Base-by-base conservation (phyloP, 2,797 vertebrate species). In the Prionace glauca region DNA sequence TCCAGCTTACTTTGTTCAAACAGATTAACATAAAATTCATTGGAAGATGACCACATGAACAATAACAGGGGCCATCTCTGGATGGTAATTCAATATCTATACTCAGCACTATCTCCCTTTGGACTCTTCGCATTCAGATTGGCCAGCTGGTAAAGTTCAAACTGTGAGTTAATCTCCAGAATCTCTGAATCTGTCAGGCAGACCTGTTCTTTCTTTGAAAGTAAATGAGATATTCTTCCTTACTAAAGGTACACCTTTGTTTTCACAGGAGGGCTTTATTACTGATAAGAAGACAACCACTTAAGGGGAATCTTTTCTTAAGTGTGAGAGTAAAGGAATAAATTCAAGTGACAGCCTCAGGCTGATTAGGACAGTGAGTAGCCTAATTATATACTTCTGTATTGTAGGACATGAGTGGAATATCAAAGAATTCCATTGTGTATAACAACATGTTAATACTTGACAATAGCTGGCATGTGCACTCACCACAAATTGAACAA, bases 111-210 rank as follows among this genome's bases (percentile, higher is more conserved):
- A 60, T 60, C 29, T 90, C 87, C 45, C 87, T 90, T 62, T 29
- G 87, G 87, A 90, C 56, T 5, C 56, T 60, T 62, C 56, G 56
- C 87, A 90, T 18, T 60, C 50, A 18, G 29, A 3, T 90, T 90
- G 87, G 87, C 88, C 88, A 91, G 88, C 88, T 91, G 88, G 56
- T 62, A 91, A 91, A 91, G 88, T 65, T 91, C 88, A 91, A 91
- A 29, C 62, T n/a, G 32, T 32, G 60, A 65, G 60, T 91, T 62
- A 91, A 91, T 91, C 88, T 91, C 56, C 60, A 91, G 60, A 18
- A 65, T n/a, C 56, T 91, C 88, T 62, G 88, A 91, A 91, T 65
- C 88, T 91, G 29, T 91, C 88, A 91, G 81, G 62, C 88, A 91
- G 41, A 32, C 56, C 88, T 65, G 29, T 29, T 18, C 3, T 65